Conservation (phyloP, 2,113 vertebrate species). For the Phaethornis superciliosus region DNA sequence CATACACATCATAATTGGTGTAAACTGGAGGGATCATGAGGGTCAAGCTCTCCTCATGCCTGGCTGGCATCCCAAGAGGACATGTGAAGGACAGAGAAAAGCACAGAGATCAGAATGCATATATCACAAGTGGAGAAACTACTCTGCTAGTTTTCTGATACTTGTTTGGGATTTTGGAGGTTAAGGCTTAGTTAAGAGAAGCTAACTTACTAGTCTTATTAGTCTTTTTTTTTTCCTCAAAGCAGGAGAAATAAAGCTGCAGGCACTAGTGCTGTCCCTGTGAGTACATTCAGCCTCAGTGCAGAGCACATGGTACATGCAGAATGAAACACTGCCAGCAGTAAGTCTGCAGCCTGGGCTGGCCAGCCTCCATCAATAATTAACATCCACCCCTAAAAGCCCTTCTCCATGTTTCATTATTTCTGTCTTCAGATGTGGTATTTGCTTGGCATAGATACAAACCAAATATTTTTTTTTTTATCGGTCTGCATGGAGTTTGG, state of each 20-base stretch:
- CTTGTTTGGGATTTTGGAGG: not conserved
- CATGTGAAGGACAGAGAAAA: not conserved
- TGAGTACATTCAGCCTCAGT: not conserved
- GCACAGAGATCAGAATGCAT: not conserved
- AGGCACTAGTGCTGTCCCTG: not conserved
- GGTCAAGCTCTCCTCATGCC: no score
- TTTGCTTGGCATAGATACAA: not conserved
- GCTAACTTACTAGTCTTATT: not conserved
- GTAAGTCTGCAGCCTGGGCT: not conserved
- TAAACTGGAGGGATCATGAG: no score
- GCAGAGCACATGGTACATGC: not conserved
- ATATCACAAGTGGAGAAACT: not conserved
- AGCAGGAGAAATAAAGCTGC: not conserved
- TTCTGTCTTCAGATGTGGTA: not conserved
- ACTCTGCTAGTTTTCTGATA: not conserved
- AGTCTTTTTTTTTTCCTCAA: not conserved
- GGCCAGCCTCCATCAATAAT: not conserved
- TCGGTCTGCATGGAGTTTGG: not conserved
- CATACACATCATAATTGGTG: no score
- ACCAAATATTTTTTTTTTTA: not conserved
- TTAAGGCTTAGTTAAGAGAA: not conserved
- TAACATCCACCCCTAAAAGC: not conserved
- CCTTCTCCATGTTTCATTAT: not conserved
- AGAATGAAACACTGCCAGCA: fast-evolving
- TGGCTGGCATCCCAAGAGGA: no score